phyloP scores from a whole-genome alignment of 2,888 invertebrate species.

The Exephanes ischioxanthus region DNA sequence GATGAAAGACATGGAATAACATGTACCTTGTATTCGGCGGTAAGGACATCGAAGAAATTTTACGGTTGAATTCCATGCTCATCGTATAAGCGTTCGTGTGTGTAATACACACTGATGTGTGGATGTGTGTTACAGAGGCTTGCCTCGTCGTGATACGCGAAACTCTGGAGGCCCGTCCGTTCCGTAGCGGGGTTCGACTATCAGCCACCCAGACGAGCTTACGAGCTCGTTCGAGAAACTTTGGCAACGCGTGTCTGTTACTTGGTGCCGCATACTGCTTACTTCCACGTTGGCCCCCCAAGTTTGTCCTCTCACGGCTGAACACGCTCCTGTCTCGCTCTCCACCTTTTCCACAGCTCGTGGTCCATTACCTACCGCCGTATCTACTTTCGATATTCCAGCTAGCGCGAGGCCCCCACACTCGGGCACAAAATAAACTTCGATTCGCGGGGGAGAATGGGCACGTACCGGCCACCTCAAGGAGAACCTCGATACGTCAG shows the following conservation, averaged over 20 bases:
- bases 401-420: background rate
- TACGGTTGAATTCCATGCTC: background rate
- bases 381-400: slow-evolving; percentile 43
- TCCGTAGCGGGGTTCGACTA: slow-evolving; percentile 51
- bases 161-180: slow-evolving; percentile 63
- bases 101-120: background rate
- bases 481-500: background rate
- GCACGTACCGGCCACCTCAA: background rate
- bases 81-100: background rate
- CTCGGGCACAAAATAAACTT: background rate
- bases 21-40: background rate
- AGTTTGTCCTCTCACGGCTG: slow-evolving; percentile 6
- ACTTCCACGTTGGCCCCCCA: slow-evolving; percentile 32
- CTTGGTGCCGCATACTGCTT: background rate
- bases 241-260: slow-evolving; percentile 39
- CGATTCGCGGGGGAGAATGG: background rate
- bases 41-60: slow-evolving; percentile 14
- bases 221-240: slow-evolving; percentile 11
- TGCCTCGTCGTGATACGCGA: slow-evolving; percentile 58
- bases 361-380: slow-evolving; percentile 4
- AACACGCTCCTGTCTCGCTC: slow-evolving; percentile 10
- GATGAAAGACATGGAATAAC: background rate
- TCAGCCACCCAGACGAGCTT: slow-evolving; percentile 8
- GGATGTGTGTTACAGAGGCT: background rate
- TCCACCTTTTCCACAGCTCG: slow-evolving; percentile 38